phyloP scores from a whole-genome alignment of 2,113 vertebrate species.

The Chauna torquata region DNA sequence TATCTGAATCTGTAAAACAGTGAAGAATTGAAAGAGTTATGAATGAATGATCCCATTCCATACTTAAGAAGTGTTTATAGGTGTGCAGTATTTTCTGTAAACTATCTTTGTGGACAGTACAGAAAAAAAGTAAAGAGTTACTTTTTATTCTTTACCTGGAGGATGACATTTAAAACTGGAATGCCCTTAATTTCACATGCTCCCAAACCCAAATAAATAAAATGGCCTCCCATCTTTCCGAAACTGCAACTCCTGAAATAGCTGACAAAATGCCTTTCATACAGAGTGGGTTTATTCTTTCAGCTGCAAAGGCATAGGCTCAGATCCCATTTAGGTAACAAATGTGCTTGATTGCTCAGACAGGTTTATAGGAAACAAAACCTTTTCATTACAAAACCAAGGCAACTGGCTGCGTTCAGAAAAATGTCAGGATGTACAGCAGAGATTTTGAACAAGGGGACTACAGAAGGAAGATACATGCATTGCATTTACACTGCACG shows the following conservation, averaged over 20 bases:
- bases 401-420: not conserved
- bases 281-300: not conserved
- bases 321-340: not conserved
- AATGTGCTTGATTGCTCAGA: not conserved
- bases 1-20: slow-evolving; percentile 79
- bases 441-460: not conserved
- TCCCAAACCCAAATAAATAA: not conserved
- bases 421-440: not conserved
- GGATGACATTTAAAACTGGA: not conserved
- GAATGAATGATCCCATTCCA: not conserved
- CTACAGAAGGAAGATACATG: not conserved
- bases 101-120: not conserved
- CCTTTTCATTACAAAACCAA: not conserved
- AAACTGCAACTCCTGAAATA: not conserved
- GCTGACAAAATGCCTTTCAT: not conserved
- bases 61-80: not conserved
- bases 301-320: not conserved
- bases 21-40: not conserved
- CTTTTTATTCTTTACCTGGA: not conserved
- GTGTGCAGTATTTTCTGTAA: not conserved
- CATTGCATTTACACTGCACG: not conserved
- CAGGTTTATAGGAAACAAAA: not conserved
- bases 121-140: not conserved
- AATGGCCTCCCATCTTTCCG: not conserved
- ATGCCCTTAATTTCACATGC: not conserved